Evolutionary conservation across 2,888 invertebrate genomes (phyloP).

Genomic region (Hipparchia semele): DNA sequence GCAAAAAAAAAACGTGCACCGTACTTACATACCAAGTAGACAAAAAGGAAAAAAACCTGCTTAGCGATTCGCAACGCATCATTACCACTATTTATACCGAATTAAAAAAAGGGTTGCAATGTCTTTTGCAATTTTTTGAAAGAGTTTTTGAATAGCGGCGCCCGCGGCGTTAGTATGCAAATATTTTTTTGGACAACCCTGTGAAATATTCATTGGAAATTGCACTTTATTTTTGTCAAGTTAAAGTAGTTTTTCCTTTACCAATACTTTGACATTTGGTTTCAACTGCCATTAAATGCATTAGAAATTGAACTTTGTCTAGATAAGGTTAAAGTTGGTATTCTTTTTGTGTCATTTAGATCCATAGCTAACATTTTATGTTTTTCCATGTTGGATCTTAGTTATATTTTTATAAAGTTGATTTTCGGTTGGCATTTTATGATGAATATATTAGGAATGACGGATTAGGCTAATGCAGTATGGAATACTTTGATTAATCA

Average conservation of each 20-base stretch:
- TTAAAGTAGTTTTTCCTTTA: slow-evolving; percentile 16
- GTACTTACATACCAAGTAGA: slow-evolving; percentile 44
- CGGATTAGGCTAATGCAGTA: slow-evolving; percentile 20
- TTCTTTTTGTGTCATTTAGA: background rate
- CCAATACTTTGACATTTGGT: background rate
- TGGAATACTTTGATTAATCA: slow-evolving; percentile 46
- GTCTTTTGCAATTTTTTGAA: slow-evolving; percentile 10
- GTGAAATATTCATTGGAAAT: slow-evolving; percentile 20
- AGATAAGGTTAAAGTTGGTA: background rate
- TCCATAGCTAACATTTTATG: background rate
- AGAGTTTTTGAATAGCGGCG: slow-evolving; percentile 30
- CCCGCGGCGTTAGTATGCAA: slow-evolving; percentile 47
- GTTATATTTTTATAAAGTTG: background rate
- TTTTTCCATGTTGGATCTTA: background rate
- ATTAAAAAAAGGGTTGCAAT: slow-evolving; percentile 25
- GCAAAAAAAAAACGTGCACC: slow-evolving; percentile 55
- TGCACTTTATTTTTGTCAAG: background rate
- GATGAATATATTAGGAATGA: slow-evolving; percentile 17
- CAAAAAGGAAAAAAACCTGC: slow-evolving; percentile 76
- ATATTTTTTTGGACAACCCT: slow-evolving; percentile 41
- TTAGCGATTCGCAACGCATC: slow-evolving; percentile 67
- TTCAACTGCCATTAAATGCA: background rate
- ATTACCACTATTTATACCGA: slow-evolving; percentile 44
- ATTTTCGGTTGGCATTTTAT: slow-evolving; percentile 26
- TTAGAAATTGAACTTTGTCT: background rate